phyloP scores from a whole-genome alignment of 2,888 invertebrate genomes.

The Caenorhabditis sp. region DNA sequence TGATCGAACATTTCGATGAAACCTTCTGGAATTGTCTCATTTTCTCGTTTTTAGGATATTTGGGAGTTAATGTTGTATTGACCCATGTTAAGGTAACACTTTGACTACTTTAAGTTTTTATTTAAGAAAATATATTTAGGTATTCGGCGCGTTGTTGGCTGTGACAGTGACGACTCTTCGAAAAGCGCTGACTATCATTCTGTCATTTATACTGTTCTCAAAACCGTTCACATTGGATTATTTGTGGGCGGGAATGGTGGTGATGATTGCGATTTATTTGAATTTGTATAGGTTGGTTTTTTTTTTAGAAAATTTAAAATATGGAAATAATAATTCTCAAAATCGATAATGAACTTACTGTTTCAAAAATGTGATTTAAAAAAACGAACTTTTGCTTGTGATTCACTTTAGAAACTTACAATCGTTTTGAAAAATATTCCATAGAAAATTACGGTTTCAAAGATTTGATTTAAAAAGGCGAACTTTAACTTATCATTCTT shows the following conservation, averaged over 20 bases:
- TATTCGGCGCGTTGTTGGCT: conserved; percentile 87
- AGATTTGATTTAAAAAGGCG: too few relatives aligned
- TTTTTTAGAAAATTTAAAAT: not conserved
- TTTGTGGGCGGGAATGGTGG: conserved; percentile 88
- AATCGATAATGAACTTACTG: too few relatives aligned
- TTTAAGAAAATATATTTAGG: conserved; percentile 15
- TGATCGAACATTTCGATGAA: conserved; percentile 81
- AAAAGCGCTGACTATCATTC: conserved; percentile 84
- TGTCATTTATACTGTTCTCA: conserved; percentile 90
- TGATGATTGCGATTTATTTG: conserved; percentile 89
- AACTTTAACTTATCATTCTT: too few relatives aligned
- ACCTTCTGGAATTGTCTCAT: conserved; percentile 77
- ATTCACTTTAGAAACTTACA: too few relatives aligned
- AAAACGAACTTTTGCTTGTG: too few relatives aligned
- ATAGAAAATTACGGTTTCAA: too few relatives aligned
- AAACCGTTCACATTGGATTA: conserved; percentile 93
- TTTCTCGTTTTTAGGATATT: conserved; percentile 87
- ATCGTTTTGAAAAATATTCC: too few relatives aligned
- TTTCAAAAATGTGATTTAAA: too few relatives aligned
- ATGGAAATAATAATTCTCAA: too few relatives aligned
- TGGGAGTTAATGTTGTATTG: conserved; percentile 91
- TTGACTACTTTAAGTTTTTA: too few relatives aligned
- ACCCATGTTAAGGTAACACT: conserved; percentile 85
- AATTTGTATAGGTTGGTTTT: conserved; percentile 80
- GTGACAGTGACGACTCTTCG: conserved; percentile 79